Conservation (phyloP, 2,113 vertebrate species). For the Trinectes maculatus region DNA sequence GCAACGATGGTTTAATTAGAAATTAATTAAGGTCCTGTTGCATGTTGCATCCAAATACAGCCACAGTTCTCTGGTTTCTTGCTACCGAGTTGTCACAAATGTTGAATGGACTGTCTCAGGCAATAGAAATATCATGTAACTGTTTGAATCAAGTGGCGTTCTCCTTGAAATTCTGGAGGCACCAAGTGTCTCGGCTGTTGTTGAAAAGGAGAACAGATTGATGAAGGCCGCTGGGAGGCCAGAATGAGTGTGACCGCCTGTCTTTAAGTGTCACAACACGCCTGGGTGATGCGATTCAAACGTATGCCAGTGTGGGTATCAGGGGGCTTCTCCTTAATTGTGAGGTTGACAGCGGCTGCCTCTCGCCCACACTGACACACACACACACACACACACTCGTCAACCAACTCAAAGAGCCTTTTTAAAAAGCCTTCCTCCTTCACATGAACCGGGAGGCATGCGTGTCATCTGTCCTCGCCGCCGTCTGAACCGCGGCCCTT, state of each 20-base stretch:
- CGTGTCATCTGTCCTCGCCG: constrained; percentile 64
- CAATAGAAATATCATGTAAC: constrained; percentile 43
- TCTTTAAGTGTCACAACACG: constrained; percentile 56
- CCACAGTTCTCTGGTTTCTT: constrained; percentile 28
- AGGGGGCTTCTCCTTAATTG: constrained; percentile 55
- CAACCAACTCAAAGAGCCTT: constrained; percentile 32
- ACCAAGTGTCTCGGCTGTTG: constrained; percentile 40
- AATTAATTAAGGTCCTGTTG: background rate
- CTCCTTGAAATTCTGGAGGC: constrained; percentile 38
- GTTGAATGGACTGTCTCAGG: constrained; percentile 3
- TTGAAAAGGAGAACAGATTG: constrained; percentile 65
- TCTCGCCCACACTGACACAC: constrained; percentile 19
- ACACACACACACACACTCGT: constrained; percentile 10
- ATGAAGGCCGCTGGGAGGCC: constrained; percentile 61
- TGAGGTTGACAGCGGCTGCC: constrained; percentile 57
- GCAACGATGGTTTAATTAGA: background rate
- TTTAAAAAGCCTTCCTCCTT: constrained; percentile 52
- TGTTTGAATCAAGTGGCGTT: constrained; percentile 38
- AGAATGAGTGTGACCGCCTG: constrained; percentile 53
- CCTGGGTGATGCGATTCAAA: constrained; percentile 33
- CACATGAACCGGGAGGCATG: constrained; percentile 58
- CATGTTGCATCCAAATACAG: background rate
- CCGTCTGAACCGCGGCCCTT: constrained; percentile 33
- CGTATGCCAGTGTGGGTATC: constrained; percentile 21
- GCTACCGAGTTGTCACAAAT: constrained; percentile 41